Base-by-base conservation (phyloP, 2,113 vertebrate species). In the Eulemur rufifrons region DNA sequence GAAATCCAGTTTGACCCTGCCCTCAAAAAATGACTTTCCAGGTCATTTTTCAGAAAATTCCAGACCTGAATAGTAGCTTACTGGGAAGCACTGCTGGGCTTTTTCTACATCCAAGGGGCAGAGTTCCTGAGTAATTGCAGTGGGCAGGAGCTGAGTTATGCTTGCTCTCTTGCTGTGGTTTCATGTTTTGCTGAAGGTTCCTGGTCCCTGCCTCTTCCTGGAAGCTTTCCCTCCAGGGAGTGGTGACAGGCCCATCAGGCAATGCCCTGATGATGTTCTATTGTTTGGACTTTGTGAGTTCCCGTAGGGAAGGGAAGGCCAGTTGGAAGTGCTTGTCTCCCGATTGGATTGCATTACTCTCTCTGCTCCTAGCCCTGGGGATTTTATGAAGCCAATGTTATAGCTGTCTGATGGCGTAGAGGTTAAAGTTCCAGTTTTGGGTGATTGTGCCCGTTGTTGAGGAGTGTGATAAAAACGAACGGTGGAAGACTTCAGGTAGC, bases 261-360 rank as follows among this genome's bases (percentile, higher is more conserved):
- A 99, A 97, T 23, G 98, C 97, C 97, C 99, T 99, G 97, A 99
- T 99, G 81, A 98, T 81, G 92, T 98, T 99, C 99, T 99, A 99
- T 0, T 99, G 99, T 97, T 99, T 99, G 8, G 99, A 99, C 45
- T 99, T 99, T 10, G 98, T 99, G 89, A 99, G 99, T 73, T 99
- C 99, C 92, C 99, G 98, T 94, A 99, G 96, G 86, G 73, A 91
- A 45, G 95, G 94, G 18, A 97, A 98, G 95, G 99, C 98, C 50
- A 99, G 97, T 96, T 99, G 98, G 91, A 99, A 61, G 12, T 99
- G 68, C 90, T 99, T 99, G 23, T 99, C 99, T 0, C 99, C 99
- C 6, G 98, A 97, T 95, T 99, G 98, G 71, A 99, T 98, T 8
- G 98, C 92, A 87, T 97, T 97, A 2, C 96, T 98, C 94, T 99